These are phyloP conservation scores for Urechis unicinctus DNA, from an alignment of 2,888 invertebrate genomes.

Conservation along the genomic window DNA sequence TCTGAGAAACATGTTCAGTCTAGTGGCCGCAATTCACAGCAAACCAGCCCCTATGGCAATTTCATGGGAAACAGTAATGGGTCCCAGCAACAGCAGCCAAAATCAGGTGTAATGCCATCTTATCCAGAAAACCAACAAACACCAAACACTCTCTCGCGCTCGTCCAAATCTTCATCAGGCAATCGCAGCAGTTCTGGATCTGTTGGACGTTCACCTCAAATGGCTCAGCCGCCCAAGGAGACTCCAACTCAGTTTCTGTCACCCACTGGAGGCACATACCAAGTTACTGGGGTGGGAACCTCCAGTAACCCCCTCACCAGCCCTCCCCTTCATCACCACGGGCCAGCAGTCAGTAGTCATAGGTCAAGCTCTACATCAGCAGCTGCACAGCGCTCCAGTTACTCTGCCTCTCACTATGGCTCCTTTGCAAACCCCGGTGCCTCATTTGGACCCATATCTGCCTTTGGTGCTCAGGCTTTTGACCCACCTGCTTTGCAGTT, in stretches of 20 bases:
- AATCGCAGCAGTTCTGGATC: not conserved
- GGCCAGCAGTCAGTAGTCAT: not conserved
- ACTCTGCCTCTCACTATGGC: not conserved
- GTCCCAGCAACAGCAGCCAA: slow-evolving; percentile 3
- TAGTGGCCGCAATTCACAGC: too few species aligned
- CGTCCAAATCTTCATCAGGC: too few species aligned
- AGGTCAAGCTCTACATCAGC: not conserved
- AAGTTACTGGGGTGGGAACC: not conserved
- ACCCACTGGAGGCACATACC: not conserved
- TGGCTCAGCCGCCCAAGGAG: not conserved
- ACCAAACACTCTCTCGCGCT: slow-evolving; percentile 7
- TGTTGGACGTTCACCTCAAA: not conserved
- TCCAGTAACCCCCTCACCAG: slow-evolving; percentile 2
- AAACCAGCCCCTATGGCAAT: too few species aligned
- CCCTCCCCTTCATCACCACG: slow-evolving; percentile 6
- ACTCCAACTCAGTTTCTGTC: not conserved
- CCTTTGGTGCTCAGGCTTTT: not conserved
- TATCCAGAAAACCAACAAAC: slow-evolving; percentile 3
- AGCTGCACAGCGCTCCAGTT: not conserved
- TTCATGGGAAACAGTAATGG: too few species aligned
- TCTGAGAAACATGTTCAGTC: too few species aligned
- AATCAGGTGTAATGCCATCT: not conserved
- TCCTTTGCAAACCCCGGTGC: not conserved
- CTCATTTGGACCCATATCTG: not conserved
- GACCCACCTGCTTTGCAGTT: slow-evolving; percentile 12